Evolutionary conservation across 2,113 vertebrate genomes (phyloP).

Genomic region (Vulpes ferrilata): DNA sequence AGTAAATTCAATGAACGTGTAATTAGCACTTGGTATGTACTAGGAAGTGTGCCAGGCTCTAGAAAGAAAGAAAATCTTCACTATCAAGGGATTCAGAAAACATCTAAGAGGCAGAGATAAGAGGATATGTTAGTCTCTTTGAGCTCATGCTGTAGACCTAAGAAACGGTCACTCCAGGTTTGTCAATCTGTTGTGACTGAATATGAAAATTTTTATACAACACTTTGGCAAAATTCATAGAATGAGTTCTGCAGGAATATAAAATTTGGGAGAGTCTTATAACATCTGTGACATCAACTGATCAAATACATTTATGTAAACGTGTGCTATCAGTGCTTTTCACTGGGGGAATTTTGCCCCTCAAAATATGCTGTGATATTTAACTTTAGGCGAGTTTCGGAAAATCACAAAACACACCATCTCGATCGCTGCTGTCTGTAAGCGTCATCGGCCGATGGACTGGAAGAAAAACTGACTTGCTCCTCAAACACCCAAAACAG

Average conservation of each 20-base stretch:
- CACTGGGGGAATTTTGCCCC: neutral
- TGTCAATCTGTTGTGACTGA: slow-evolving; percentile 47
- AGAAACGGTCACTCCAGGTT: slow-evolving; percentile 45
- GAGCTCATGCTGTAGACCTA: slow-evolving; percentile 5
- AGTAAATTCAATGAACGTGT: neutral
- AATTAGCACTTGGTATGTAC: neutral
- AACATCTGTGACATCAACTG: neutral
- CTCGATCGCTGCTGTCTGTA: neutral
- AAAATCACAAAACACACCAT: neutral
- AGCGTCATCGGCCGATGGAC: neutral
- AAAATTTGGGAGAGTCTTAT: neutral
- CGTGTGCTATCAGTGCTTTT: neutral
- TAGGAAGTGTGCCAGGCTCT: slow-evolving; percentile 28
- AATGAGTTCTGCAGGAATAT: neutral
- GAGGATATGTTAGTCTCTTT: neutral
- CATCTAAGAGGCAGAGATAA: slow-evolving; percentile 13
- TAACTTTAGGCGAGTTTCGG: neutral
- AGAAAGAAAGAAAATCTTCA: slow-evolving; percentile 47
- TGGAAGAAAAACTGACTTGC: neutral
- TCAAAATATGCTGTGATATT: neutral
- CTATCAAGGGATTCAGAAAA: slow-evolving; percentile 41
- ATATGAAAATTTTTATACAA: neutral
- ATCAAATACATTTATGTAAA: neutral
- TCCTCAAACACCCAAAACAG: neutral
- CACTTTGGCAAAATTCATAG: neutral